Evolutionary conservation across 2,797 vertebrate species (phyloP), one percentile per base, ranked within the genome.

Genomic region (Darevskia mixta): DNA sequence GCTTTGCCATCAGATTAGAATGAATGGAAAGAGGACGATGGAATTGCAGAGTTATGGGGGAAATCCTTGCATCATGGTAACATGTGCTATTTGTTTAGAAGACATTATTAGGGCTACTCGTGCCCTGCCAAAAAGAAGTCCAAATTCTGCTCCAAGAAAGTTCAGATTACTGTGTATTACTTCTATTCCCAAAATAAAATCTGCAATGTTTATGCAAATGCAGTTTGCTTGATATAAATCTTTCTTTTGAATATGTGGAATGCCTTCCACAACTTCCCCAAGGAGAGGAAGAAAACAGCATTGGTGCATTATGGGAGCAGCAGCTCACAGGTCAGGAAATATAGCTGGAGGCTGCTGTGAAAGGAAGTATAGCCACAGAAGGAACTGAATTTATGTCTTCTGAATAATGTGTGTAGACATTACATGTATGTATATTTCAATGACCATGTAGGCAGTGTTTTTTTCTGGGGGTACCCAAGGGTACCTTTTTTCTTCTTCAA

Each of bases 81-180:
- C 17, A 29, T 10, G 69, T 81, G 79, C 80, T 89, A 27, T 82
- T 80, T 35, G 83, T 6, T 79, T 85, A 86, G 67, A 61, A 87
- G 90, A 92, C 43, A 78, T 78, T 88, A 71, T 83, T 61, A 83
- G 32, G 45, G 35, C 25, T 87, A 35, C 82, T 69, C n/a, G 41
- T 55, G 17, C 8, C 23, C 45, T 49, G 81, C 61, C 27, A 35
- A 35, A 32, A 20, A 3, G 8, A n/a, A 13, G 20, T 5, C 32
- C 8, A 35, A 35, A n/a, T 80, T 45, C 66, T 80, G 49, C 45
- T 29, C 45, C 49, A 41, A 13, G 8, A 86, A 86, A 87, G 32
- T 29, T 29, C 61, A 82, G 32, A 83, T 67, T 23, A 55, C 49
- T 55, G 49, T 55, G 49, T 55, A 15, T 13, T 55, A 55, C 49